Base-by-base conservation (phyloP, 2,888 invertebrate species). In the Odiellus spinosus region DNA sequence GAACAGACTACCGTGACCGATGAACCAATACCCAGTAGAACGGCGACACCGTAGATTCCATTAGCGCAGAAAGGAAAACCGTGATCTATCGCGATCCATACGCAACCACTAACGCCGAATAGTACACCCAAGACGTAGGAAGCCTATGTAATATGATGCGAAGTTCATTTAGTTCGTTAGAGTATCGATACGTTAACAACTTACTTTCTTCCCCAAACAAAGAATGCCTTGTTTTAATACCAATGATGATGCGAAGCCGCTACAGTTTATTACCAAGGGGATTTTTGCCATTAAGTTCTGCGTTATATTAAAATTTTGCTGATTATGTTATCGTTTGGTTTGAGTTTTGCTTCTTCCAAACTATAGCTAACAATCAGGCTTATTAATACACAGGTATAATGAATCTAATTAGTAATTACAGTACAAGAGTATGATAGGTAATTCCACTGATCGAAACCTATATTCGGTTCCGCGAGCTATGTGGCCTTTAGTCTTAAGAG, bases 231-330 rank as follows among this genome's bases (percentile, higher is more conserved):
- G 42, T 3, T 46, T 47, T 12, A 49, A 36, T 4, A 15, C 8
- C 15, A 38, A 49, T 1, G 51, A 50, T 36, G 46, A 17, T 0
- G 40, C 19, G 19, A 54, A 54, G 3, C 49, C 47, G 19, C 42
- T 44, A 18, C 80, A 61, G 59, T 80, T 83, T 18, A 78, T 74
- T n/a, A 76, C 76, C 40, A 84, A 67, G 0, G 83, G 83, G 4
- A 83, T 79, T 44, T 76, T 79, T 3, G 83, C 83, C n/a, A 83
- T 50, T 10, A 52, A 50, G 40, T 52, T 49, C 52, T 52, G 12
- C 8, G 5, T 26, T 36, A 17, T 36, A 17, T 10, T 15, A 6
- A 15, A 36, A 36, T 6, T 5, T 10, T 36, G 12, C 12, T 1
- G 12, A 17, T 36, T 36, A 10, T 12, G 14, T 14, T 14, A 15